These are phyloP conservation scores for Conistra vaccinii DNA, from an alignment of 2,888 invertebrate species.

Conservation along the genomic window DNA sequence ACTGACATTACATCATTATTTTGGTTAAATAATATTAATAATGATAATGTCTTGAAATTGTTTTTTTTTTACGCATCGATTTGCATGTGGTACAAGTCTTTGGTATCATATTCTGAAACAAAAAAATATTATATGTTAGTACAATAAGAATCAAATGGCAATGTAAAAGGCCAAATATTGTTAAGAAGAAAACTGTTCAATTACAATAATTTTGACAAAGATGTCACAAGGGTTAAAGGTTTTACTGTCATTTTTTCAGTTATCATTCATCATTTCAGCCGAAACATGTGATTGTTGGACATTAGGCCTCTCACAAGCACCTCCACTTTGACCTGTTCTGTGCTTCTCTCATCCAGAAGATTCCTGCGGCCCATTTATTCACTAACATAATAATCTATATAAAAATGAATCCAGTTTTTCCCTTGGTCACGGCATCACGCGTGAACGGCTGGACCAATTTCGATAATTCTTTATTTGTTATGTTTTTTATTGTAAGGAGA, in stretches of 20 bases:
- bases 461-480: too few species aligned
- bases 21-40: conserved; percentile 25
- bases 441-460: too few species aligned
- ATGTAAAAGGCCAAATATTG: not conserved
- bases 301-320: too few species aligned
- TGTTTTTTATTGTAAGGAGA: too few species aligned
- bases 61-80: conserved; percentile 10
- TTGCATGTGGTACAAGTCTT: conserved; percentile 31
- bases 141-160: not conserved
- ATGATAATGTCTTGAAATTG: conserved; percentile 15
- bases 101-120: conserved; percentile 39
- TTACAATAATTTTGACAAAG: not conserved
- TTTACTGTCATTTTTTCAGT: not conserved
- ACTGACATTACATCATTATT: conserved; percentile 34
- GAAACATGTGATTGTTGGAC: not conserved
- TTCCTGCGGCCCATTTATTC: not conserved
- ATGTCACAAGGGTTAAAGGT: not conserved
- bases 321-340: too few species aligned
- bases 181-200: not conserved
- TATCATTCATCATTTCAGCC: not conserved
- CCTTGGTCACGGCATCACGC: too few species aligned
- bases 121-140: not conserved
- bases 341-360: not conserved
- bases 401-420: too few species aligned
- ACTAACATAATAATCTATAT: too few species aligned